phyloP scores from a whole-genome alignment of 1,140 invertebrate genomes.

The Protaetia brevitarsis region DNA sequence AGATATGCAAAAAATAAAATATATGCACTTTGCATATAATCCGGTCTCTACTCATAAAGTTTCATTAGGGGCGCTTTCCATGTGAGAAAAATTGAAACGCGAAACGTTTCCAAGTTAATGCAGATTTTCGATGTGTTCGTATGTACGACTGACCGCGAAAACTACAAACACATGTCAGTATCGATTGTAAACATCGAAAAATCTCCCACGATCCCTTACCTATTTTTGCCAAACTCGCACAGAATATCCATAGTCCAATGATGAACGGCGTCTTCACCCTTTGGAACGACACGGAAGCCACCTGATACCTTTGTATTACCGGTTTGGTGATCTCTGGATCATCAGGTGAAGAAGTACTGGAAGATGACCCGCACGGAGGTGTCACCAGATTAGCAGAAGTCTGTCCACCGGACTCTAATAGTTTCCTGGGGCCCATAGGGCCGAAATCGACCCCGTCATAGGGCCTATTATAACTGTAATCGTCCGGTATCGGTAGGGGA shows the following conservation, averaged over 20 bases:
- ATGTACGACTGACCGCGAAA: too few relatives aligned
- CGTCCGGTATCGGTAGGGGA: constrained; percentile 27
- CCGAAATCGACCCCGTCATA: constrained; percentile 48
- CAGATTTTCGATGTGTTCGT: too few relatives aligned
- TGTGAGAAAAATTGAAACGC: too few relatives aligned
- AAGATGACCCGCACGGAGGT: background rate
- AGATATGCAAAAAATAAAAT: too few relatives aligned
- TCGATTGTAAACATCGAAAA: too few relatives aligned
- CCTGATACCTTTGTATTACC: constrained; percentile 62
- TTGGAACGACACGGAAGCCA: constrained; percentile 81
- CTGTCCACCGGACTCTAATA: constrained; percentile 28
- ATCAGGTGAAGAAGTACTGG: constrained; percentile 35
- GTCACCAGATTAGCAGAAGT: constrained; percentile 15
- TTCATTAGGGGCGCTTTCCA: too few relatives aligned
- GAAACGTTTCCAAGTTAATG: too few relatives aligned
- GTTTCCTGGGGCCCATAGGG: constrained; percentile 45
- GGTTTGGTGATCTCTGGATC: constrained; percentile 34
- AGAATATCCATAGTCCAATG: constrained; percentile 92
- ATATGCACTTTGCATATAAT: too few relatives aligned
- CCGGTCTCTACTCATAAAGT: too few relatives aligned
- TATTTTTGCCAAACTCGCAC: constrained; percentile 91
- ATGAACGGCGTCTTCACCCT: constrained; percentile 89
- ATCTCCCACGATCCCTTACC: too few relatives aligned
- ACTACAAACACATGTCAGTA: too few relatives aligned
- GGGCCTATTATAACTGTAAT: constrained; percentile 34